Conservation (phyloP, 2,797 vertebrate species). For the Triplophysa yarkandensis region DNA sequence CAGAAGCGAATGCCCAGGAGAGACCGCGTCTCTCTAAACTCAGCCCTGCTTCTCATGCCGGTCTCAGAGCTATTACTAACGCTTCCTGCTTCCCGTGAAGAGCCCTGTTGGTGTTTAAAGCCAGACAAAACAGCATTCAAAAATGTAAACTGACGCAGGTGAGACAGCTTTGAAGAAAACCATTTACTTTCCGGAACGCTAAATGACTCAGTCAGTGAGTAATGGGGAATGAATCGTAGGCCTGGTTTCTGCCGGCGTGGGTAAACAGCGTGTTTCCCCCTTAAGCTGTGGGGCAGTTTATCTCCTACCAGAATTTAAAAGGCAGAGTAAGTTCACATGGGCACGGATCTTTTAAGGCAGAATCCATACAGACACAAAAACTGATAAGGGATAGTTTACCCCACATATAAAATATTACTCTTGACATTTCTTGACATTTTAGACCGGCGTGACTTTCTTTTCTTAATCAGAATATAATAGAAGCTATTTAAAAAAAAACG, state of each 20-base stretch:
- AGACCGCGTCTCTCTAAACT: constrained; percentile 51
- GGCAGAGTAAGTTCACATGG: not conserved
- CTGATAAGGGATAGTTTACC: not conserved
- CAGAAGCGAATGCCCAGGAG: constrained; percentile 79
- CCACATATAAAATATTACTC: no score
- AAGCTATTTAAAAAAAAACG: no score
- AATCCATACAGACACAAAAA: not conserved
- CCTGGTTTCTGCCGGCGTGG: constrained; percentile 8
- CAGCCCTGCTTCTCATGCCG: constrained; percentile 41
- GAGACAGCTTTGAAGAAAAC: constrained; percentile 24
- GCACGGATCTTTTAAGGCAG: not conserved
- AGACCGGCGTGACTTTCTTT: no score
- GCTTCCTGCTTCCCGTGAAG: constrained; percentile 27
- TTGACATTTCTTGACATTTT: no score
- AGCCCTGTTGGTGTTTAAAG: constrained; percentile 31
- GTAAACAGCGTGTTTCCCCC: constrained; percentile 37
- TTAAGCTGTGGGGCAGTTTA: constrained; percentile 74
- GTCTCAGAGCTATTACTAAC: constrained; percentile 43
- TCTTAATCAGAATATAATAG: no score
- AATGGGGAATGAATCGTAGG: constrained; percentile 41
- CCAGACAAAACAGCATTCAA: constrained; percentile 50
- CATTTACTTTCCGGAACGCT: constrained; percentile 11
- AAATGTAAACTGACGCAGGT: constrained; percentile 52
- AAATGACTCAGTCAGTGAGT: constrained; percentile 50
- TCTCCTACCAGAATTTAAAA: constrained; percentile 78